These are phyloP conservation scores for Stichopus chloronotus DNA, from an alignment of 35 echinoderm and acorn worm species.

Conservation along the genomic window DNA sequence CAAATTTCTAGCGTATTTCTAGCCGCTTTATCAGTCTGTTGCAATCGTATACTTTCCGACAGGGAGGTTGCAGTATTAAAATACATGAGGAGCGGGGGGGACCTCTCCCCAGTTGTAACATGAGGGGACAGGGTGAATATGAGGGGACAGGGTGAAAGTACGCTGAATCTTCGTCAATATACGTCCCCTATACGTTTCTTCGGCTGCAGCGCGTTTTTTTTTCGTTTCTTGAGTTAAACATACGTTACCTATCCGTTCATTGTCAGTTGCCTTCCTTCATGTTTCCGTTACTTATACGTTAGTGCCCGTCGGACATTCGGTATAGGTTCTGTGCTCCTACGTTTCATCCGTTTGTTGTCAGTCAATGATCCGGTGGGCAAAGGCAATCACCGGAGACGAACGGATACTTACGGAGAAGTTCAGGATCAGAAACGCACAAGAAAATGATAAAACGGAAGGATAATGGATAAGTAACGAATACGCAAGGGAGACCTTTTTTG, in stretches of 20 bases:
- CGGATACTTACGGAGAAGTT: too few relatives aligned
- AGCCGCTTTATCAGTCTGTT: too few relatives aligned
- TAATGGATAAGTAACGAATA: too few relatives aligned
- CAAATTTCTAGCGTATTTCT: too few relatives aligned
- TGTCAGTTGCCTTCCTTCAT: conserved; percentile 5
- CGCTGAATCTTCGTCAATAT: neutral
- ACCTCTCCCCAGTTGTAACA: conserved; percentile 1
- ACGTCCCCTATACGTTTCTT: neutral
- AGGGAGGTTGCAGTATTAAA: too few relatives aligned
- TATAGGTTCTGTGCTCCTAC: neutral
- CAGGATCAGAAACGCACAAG: too few relatives aligned
- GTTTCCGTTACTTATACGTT: conserved; percentile 14
- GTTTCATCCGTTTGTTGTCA: neutral
- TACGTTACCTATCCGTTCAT: conserved; percentile 15
- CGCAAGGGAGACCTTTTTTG: too few relatives aligned
- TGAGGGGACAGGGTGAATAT: neutral
- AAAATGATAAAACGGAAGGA: too few relatives aligned
- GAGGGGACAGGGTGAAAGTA: neutral
- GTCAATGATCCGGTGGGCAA: too few relatives aligned
- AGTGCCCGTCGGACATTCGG: neutral
- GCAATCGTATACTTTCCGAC: too few relatives aligned
- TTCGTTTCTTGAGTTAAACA: neutral
- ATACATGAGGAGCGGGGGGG: neutral
- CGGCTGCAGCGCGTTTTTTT: neutral
- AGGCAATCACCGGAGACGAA: too few relatives aligned